These are phyloP conservation scores for Resseliella maxima DNA, from an alignment of 2,888 invertebrate species.

Conservation along the genomic window DNA sequence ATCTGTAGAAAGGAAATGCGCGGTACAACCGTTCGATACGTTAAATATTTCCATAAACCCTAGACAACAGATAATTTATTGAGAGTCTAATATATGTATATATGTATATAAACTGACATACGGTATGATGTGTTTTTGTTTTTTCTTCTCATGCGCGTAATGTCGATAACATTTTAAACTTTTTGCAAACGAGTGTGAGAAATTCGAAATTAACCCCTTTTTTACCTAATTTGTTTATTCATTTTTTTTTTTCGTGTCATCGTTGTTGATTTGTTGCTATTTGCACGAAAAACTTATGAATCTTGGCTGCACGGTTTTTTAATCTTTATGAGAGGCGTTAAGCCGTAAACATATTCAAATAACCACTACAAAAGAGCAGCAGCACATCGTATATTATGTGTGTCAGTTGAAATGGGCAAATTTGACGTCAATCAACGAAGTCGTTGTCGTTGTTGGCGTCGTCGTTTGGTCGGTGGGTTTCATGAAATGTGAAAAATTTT, in stretches of 20 bases:
- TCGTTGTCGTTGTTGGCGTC: not conserved
- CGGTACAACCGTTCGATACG: not conserved
- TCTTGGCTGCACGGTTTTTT: not conserved
- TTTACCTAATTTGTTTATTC: not conserved
- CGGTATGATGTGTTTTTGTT: not conserved
- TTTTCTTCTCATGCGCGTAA: not conserved
- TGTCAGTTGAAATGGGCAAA: not conserved
- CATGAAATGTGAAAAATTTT: no score
- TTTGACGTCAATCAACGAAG: not conserved
- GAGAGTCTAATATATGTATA: conserved; percentile 36
- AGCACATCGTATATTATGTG: not conserved
- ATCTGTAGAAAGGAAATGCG: not conserved
- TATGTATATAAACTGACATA: no score
- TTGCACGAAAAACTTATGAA: no score
- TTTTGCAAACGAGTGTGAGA: not conserved
- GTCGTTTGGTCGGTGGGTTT: not conserved
- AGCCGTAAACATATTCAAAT: conserved; percentile 22
- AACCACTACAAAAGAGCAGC: not conserved
- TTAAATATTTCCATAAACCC: conserved; percentile 48
- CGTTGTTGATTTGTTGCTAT: not conserved
- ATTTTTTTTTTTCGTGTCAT: not conserved
- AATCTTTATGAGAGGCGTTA: conserved; percentile 51
- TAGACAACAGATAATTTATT: conserved; percentile 48
- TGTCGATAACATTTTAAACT: conserved; percentile 38
- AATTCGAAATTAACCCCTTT: not conserved